A percentile compares a stretch with the other conserved stretches of the same genome.
phyloP scores from a whole-genome alignment of 2,113 vertebrate species.

The Semicossyphus pulcher region DNA sequence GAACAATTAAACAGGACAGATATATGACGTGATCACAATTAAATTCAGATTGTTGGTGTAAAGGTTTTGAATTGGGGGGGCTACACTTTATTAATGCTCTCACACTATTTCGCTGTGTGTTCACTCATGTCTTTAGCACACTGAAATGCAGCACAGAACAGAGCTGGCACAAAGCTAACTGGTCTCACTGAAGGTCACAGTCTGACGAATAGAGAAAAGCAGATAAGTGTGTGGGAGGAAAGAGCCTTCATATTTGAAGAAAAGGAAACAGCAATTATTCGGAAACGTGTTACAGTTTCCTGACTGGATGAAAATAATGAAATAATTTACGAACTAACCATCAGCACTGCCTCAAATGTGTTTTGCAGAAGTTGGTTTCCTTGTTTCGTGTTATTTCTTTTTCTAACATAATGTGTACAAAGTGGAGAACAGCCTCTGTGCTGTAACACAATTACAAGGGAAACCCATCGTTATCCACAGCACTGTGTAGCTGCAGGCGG shows the following conservation, averaged over 20 bases:
- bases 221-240: background rate
- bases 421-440: background rate
- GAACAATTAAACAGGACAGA: too few species aligned
- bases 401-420: too few species aligned
- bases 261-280: background rate
- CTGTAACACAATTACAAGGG: background rate
- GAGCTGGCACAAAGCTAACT: background rate
- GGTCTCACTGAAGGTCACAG: background rate
- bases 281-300: background rate
- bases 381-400: background rate
- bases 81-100: background rate
- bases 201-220: background rate
- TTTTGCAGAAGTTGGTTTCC: background rate
- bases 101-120: background rate
- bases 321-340: background rate
- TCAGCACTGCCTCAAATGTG: background rate
- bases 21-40: too few species aligned
- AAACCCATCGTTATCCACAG: background rate
- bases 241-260: background rate
- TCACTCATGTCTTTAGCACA: background rate
- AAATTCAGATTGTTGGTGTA: background rate
- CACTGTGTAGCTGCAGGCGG: background rate
- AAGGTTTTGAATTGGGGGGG: background rate
- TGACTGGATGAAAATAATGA: background rate
- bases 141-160: background rate